Conservation (phyloP, 2,888 invertebrate species). For the Leucania comma region DNA sequence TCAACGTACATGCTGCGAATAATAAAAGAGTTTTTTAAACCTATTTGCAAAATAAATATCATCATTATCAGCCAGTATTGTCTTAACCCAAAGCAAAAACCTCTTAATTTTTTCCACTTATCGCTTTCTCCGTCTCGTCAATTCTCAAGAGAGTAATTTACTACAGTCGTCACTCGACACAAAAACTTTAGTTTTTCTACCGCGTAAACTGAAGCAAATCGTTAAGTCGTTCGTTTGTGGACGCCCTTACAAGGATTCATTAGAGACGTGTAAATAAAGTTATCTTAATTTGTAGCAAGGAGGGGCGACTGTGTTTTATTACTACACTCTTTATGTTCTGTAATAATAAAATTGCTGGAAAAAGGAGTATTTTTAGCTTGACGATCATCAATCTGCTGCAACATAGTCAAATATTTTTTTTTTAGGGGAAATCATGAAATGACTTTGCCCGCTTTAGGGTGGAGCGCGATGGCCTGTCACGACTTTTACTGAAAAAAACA, state of each 20-base stretch:
- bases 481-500: too few species aligned
- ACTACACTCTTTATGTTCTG: slow-evolving; percentile 4
- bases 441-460: too few species aligned
- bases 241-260: slow-evolving; percentile 27
- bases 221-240: slow-evolving; percentile 6
- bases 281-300: slow-evolving; percentile 40
- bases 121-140: neutral
- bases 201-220: slow-evolving; percentile 17
- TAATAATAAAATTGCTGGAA: neutral
- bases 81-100: neutral
- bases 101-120: slow-evolving; percentile 34
- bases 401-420: too few species aligned
- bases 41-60: neutral
- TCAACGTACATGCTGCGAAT: too few species aligned
- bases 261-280: slow-evolving; percentile 53
- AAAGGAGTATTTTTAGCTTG: neutral
- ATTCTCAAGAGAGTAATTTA: slow-evolving; percentile 28
- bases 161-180: slow-evolving; percentile 11
- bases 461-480: too few species aligned
- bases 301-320: slow-evolving; percentile 27
- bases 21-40: too few species aligned
- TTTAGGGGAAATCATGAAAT: too few species aligned
- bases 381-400: neutral
- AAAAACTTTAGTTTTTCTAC: slow-evolving; percentile 20
- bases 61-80: neutral